Base-by-base conservation (phyloP, 1,140 invertebrate species). In the Zaprionus ornatus region DNA sequence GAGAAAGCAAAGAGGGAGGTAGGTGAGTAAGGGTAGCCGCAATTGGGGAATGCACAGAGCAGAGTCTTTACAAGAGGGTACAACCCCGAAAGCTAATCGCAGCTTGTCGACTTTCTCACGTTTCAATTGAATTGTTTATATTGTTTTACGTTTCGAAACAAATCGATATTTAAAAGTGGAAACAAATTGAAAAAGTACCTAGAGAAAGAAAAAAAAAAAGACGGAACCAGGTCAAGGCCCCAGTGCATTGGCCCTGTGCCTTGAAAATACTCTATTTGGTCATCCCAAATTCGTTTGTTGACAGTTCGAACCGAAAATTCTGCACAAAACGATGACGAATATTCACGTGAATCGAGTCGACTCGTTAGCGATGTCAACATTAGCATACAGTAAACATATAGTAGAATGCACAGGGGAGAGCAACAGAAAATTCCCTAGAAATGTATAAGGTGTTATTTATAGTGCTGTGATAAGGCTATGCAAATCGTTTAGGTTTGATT, bases 41-140 rank as follows among this genome's bases (percentile, higher is more conserved):
- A 29, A 50, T 29, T 52, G 25, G 45, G 60, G 13, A 37, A 37
- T 54, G 62, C 40, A 42, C n/a, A 17, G 6, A 15, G 40, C 40
- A 17, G 40, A 42, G 40, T n/a, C 40, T 42, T 42, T 42, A 42
- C 37, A 5, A 6, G n/a, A 1, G 45, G 3, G 45, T 12, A 50
- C 37, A 25, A 42, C n/a, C 19, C 32, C n/a, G n/a, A 32, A 32
- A 21, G 6, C 21, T 42, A 54, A 61, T 27, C 42, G 66, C 66
- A 52, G 48, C 19, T 27, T 63, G 68, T 54, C n/a, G 60, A 52
- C 48, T 71, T 63, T 71, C 68, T 71, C 60, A 71, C 68, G 68
- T 57, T 48, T 32, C 13, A 45, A 45, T 37, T 52, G 62, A 17
- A 32, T 57, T 35, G 29, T 32, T 29, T 32, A 35, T n/a, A 63